Conservation (phyloP, 2,113 vertebrate species). For the Mesembrinibis cayennensis region DNA sequence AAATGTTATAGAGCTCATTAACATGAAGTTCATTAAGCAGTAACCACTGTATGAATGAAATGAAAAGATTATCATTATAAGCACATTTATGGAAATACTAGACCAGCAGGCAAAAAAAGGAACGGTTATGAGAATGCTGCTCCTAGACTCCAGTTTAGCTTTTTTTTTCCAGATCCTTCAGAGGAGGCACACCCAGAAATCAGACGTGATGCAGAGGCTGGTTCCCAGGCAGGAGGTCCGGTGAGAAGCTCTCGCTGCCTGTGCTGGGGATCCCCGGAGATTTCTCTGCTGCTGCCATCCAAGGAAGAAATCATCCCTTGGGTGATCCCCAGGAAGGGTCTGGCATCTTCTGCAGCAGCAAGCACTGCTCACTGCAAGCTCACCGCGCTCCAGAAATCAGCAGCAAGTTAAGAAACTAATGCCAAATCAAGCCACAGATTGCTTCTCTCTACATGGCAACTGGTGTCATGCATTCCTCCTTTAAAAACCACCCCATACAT, state of each 20-base stretch:
- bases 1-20: slow-evolving; percentile 31
- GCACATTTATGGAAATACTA: slow-evolving; percentile 36
- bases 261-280: background rate
- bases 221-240: background rate
- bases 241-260: background rate
- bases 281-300: background rate
- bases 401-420: background rate
- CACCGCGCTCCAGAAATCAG: background rate
- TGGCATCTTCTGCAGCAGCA: background rate
- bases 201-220: background rate
- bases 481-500: background rate
- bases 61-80: background rate
- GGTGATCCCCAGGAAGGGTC: background rate
- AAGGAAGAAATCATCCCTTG: background rate
- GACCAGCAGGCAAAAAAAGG: slow-evolving; percentile 36
- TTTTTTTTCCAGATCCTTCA: background rate
- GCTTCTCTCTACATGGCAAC: background rate
- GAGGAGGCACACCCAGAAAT: background rate
- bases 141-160: background rate
- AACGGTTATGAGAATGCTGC: background rate
- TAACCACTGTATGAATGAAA: slow-evolving; percentile 41
- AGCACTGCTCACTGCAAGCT: background rate
- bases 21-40: slow-evolving; percentile 19
- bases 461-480: background rate
- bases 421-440: background rate